Evolutionary conservation across 2,797 vertebrate genomes (phyloP), one percentile per base, ranked within the genome.

Genomic region (Ptychobarbus kaznakovi): DNA sequence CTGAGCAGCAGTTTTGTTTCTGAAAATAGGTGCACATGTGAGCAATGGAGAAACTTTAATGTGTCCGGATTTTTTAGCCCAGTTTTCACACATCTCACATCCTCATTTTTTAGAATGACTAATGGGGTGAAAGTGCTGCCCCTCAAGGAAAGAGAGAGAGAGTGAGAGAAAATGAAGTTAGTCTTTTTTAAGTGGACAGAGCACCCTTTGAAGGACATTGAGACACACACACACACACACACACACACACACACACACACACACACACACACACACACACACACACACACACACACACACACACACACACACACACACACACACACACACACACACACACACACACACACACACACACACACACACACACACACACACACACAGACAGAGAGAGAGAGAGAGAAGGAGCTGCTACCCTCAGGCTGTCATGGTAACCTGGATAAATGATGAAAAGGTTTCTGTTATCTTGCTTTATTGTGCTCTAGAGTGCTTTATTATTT

Each of bases 341-440:
- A n/a, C n/a, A n/a, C n/a, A n/a, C n/a, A n/a, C n/a, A n/a, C n/a
- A n/a, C n/a, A n/a, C n/a, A n/a, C n/a, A n/a, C n/a, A n/a, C n/a
- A n/a, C n/a, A n/a, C n/a, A n/a, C n/a, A n/a, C n/a, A n/a, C n/a
- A n/a, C n/a, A n/a, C n/a, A n/a, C n/a, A n/a, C n/a, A n/a, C n/a
- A n/a, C n/a, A n/a, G n/a, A n/a, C n/a, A n/a, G n/a, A n/a, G n/a
- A n/a, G n/a, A 51, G 25, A 72, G n/a, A 73, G 11, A 63, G 32
- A 51, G 51, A 84, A 85, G 76, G 76, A 80, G 76, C 76, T 72
- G 28, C 76, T 80, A 46, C 68, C 66, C 76, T 63, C 76, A 7
- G 68, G 83, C 76, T 85, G 83, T 80, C 83, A 80, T 85, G 83
- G 83, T 79, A 80, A 85, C 83, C 83, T 85, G 83, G 83, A 85